Evolutionary conservation across 2,888 invertebrate genomes (phyloP), one percentile per base, ranked within the genome.

Genomic region (Altica lythri): DNA sequence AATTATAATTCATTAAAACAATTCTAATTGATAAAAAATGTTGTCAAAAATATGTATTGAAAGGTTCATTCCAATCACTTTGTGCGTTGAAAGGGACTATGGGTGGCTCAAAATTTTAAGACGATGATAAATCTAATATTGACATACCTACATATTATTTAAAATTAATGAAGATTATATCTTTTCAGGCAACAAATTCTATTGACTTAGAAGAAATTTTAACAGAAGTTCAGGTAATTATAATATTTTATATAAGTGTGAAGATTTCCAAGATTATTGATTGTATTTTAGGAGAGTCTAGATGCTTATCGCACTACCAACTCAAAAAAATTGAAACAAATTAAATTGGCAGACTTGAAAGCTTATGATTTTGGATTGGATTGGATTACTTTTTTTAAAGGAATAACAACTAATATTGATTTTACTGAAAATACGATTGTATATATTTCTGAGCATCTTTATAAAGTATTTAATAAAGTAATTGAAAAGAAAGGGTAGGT

Each of bases 341-440:
- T 14, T 6, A 55, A 27, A 14, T 19, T 46, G 16, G 12, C 6
- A 2, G 42, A 51, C 14, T 42, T 55, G n/a, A 50, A 46, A 14
- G n/a, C 4, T 1, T 48, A 37, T 10, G 18, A 42, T 18, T 29
- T 42, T 19, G 53, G 30, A 14, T 8, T 54, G 6, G 38, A 50
- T 22, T 49, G 49, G 54, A 32, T 25, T 2, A 22, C 44, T 12
- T 29, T 54, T 5, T 54, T 54, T 16, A 35, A 49, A 32, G 44
- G 37, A 8, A 48, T 54, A 18, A 49, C 45, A 10, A 38, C 25
- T 4, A 18, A 25, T n/a, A 9, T 14, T 10, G 8, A 5, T 6
- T 25, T 52, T n/a, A 13, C 16, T n/a, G 37, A 34, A 16, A 19
- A 47, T n/a, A 55, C 25, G 9, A n/a, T 17, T 4, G 22, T 52